Percentiles rank a stretch among this genome's conserved stretches.
Conservation (phyloP, 2,797 vertebrate genomes). For the Meda fulgida region DNA sequence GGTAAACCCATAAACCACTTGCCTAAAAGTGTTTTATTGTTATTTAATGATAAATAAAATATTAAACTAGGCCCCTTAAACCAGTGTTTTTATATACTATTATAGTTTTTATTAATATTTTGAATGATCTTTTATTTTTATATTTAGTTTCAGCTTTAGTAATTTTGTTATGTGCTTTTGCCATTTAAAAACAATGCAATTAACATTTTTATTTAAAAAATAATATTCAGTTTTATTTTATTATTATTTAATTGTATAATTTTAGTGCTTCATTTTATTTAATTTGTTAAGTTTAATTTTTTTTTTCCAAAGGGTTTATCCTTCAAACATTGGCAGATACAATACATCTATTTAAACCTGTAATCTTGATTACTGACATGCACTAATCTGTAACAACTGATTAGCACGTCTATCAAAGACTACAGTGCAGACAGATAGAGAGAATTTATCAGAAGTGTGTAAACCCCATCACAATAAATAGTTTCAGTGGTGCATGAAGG, state of each 20-base stretch:
- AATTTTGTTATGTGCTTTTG: background rate
- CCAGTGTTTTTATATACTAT: background rate
- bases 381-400: background rate
- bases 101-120: background rate
- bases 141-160: background rate
- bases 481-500: slow-evolving; percentile 32
- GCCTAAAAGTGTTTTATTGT: too few relatives aligned
- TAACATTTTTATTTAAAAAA: too few relatives aligned
- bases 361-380: slow-evolving; percentile 1
- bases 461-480: slow-evolving; percentile 35
- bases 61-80: background rate
- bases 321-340: background rate
- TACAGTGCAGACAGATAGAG: slow-evolving; percentile 14
- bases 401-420: background rate
- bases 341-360: background rate
- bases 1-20: too few relatives aligned
- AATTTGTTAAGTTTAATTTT: background rate
- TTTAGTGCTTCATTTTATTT: background rate
- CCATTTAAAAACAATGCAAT: background rate
- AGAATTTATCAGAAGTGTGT: background rate
- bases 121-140: background rate
- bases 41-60: too few relatives aligned
- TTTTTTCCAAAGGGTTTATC: background rate
- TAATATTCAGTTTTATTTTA: background rate
- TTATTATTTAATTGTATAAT: background rate